phyloP scores from a whole-genome alignment of 2,113 vertebrate species.

The Mirza zaza region DNA sequence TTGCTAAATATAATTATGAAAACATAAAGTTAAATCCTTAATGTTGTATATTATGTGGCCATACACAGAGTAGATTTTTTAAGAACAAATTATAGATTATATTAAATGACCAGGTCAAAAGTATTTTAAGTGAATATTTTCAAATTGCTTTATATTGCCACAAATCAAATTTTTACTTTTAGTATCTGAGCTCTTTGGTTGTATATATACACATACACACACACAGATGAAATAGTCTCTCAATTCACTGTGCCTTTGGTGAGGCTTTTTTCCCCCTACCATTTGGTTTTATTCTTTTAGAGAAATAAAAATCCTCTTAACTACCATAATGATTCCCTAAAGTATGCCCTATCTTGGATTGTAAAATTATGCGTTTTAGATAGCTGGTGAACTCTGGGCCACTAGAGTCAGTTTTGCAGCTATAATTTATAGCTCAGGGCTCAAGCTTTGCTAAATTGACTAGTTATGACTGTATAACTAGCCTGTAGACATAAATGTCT shows the following conservation, averaged over 20 bases:
- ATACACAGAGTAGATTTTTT: not conserved
- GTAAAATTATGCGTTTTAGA: slow-evolving; percentile 3
- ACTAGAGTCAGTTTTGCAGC: not conserved
- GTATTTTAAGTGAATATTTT: slow-evolving; percentile 5
- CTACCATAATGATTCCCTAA: not conserved
- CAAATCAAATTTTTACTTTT: not conserved
- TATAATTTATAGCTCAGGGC: not conserved
- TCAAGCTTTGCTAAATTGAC: not conserved
- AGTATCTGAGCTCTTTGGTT: not conserved
- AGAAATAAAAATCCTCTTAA: not conserved
- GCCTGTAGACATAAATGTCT: not conserved
- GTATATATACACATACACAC: rapidly evolving
- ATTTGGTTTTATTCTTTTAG: not conserved
- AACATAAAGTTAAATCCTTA: not conserved
- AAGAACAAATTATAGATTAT: not conserved
- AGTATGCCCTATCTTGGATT: not conserved
- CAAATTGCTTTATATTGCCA: not conserved
- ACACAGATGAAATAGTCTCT: not conserved
- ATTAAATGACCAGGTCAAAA: not conserved
- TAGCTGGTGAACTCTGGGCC: slow-evolving; percentile 32
- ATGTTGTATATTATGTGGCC: not conserved
- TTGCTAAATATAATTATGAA: not conserved
- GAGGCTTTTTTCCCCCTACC: not conserved
- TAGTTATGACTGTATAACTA: not conserved
- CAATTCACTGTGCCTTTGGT: not conserved